A percentile compares a stretch with the other conserved stretches of the same genome.
Conservation (phyloP, 1,140 invertebrate species). For the Scaptomyza montana region DNA sequence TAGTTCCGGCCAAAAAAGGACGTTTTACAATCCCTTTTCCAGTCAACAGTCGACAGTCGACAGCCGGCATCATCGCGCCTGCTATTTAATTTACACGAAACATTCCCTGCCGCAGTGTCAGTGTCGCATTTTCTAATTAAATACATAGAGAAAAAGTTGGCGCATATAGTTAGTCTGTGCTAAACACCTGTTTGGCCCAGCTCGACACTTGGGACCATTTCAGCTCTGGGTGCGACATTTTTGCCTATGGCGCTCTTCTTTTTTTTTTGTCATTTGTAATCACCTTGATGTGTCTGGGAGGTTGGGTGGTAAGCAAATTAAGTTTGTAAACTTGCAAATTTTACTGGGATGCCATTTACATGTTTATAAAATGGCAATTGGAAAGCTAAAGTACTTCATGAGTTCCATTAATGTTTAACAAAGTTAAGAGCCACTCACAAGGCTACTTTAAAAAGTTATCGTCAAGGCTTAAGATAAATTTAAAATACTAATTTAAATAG, state of each 20-base stretch:
- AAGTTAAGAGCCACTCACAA: constrained; percentile 5
- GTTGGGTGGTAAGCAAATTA: constrained; percentile 1
- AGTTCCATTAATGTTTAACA: constrained; percentile 16
- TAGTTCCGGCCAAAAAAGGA: constrained; percentile 27
- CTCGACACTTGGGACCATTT: background rate
- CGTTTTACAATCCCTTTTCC: no score
- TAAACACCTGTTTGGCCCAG: constrained; percentile 37
- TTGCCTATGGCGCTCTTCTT: constrained; percentile 2
- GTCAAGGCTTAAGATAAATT: background rate
- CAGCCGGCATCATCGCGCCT: constrained; percentile 34
- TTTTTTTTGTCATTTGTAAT: constrained; percentile 26
- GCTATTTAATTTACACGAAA: constrained; percentile 54
- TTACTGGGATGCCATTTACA: constrained; percentile 17
- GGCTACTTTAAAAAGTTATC: background rate
- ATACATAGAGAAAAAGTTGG: constrained; percentile 40
- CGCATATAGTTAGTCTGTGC: constrained; percentile 2
- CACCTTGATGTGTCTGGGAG: constrained; percentile 10
- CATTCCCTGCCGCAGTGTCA: constrained; percentile 40
- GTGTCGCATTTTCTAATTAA: constrained; percentile 56
- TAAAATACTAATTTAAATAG: background rate
- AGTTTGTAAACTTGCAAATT: constrained; percentile 40
- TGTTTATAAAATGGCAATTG: constrained; percentile 34
- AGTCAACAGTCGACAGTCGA: background rate
- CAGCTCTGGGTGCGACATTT: constrained; percentile 11
- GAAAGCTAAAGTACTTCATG: constrained; percentile 3